Conservation (phyloP, 1,140 invertebrate genomes). For the Drosophila ficusphila region DNA sequence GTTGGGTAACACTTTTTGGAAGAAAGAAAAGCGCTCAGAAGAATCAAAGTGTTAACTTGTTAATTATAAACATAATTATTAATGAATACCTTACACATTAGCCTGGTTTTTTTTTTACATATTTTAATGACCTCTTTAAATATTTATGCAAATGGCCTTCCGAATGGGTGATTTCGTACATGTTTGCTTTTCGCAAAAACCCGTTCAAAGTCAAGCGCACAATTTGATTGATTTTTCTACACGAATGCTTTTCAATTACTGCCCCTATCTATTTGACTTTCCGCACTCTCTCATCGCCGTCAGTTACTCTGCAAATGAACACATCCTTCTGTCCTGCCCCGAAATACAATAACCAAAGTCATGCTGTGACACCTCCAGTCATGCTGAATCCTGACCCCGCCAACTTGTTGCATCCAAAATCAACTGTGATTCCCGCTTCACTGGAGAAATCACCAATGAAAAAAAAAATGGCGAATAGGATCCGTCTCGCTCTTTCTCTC, state of each 20-base stretch:
- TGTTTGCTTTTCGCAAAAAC: slow-evolving; percentile 24
- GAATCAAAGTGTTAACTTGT: not conserved
- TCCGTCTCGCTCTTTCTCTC: slow-evolving; percentile 18
- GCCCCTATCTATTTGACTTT: slow-evolving; percentile 1
- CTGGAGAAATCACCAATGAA: slow-evolving; percentile 58
- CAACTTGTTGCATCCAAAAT: slow-evolving; percentile 70
- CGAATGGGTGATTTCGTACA: not conserved
- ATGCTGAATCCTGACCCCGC: slow-evolving; percentile 17
- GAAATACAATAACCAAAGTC: slow-evolving; percentile 62
- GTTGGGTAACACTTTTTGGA: not conserved
- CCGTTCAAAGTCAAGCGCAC: slow-evolving; percentile 48
- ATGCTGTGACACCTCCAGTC: slow-evolving; percentile 47
- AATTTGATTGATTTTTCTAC: slow-evolving; percentile 72
- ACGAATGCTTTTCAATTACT: slow-evolving; percentile 62
- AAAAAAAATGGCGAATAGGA: slow-evolving; percentile 51
- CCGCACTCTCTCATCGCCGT: not conserved
- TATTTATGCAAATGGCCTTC: slow-evolving; percentile 23
- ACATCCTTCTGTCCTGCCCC: slow-evolving; percentile 20
- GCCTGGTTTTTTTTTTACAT: not conserved
- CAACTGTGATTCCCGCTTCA: slow-evolving; percentile 74
- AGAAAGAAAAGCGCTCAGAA: slow-evolving; percentile 1
- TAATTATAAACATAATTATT: too few relatives aligned
- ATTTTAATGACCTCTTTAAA: slow-evolving; percentile 2
- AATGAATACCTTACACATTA: too few relatives aligned
- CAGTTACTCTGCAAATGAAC: slow-evolving; percentile 22